phyloP scores from a whole-genome alignment of 2,797 vertebrate species.

The Crypturellus tataupa region DNA sequence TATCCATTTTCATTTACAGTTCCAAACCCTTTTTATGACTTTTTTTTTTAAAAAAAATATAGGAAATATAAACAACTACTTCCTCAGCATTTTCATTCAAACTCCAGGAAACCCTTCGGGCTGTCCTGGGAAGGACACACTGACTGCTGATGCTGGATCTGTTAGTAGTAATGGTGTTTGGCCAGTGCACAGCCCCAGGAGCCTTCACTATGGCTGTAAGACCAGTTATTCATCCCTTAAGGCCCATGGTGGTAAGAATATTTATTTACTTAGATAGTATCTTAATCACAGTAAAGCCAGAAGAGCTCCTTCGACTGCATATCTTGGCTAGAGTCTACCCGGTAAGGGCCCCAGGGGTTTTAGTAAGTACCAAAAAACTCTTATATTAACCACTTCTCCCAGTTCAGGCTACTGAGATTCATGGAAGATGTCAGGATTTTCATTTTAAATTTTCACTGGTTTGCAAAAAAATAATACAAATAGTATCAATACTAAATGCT shows the following conservation, averaged over 20 bases:
- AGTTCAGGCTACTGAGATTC: constrained; percentile 9
- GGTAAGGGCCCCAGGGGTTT: constrained; percentile 23
- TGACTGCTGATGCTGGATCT: neutral
- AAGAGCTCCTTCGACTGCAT: constrained; percentile 32
- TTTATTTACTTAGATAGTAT: constrained; percentile 57
- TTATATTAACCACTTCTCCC: constrained; percentile 10
- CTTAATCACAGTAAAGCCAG: constrained; percentile 54
- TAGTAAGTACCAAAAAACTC: constrained; percentile 17
- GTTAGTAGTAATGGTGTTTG: neutral
- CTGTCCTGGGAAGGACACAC: neutral
- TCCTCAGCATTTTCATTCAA: constrained; percentile 4
- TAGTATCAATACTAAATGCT: constrained; percentile 15
- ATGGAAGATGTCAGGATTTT: constrained; percentile 22
- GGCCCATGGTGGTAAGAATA: neutral
- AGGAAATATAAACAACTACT: neutral
- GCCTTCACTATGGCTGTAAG: neutral
- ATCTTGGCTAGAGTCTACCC: constrained; percentile 42
- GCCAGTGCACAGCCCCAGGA: neutral
- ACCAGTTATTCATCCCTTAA: constrained; percentile 53
- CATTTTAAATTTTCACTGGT: constrained; percentile 13
- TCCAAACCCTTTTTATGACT: constrained; percentile 7
- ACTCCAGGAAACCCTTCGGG: neutral
- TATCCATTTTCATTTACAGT: constrained; percentile 18
- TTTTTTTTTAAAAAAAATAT: neutral
- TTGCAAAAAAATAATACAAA: neutral